Evolutionary conservation across 2,888 invertebrate species (phyloP), one percentile per base, ranked within the genome.

Genomic region (Melikaiella ostensackeni): DNA sequence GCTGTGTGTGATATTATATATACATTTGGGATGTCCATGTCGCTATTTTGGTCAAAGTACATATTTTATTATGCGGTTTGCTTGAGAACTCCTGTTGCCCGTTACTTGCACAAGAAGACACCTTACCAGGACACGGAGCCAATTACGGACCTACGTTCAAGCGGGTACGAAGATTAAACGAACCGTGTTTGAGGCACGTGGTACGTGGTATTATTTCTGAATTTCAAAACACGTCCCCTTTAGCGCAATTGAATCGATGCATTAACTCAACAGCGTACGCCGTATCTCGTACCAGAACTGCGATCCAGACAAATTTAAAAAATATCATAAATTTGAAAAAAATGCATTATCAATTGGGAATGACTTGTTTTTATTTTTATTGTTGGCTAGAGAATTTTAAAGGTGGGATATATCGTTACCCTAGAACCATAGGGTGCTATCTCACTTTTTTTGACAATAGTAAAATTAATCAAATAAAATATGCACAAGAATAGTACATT

Each of bases 111-210:
- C 27, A 59, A 64, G 35, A 66, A 76, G 59, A 75, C 75, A 74
- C 77, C 77, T 79, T 66, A 77, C 76, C 76, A 78, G 78, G 78
- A 79, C 74, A 38, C 75, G 79, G 76, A 80, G 80, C 80, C 80
- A 81, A 81, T 81, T 81, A 81, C 75, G 75, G 77, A 57, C 55
- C 57, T 42, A 57, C 38, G 50, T 35, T 35, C 42, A 61, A 74
- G 61, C 50, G 70, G 46, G 76, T 75, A 75, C 75, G 57, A 57
- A 75, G 64, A 76, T 62, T 77, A 81, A 80, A 79, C 79, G 78
- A 80, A 70, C 78, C 77, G 74, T 77, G 78, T 76, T 77, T 75
- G 75, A 70, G 81, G 78, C 81, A 82, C 79, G 81, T 80, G 80
- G 78, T 77, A 82, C 79, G 80, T 79, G 81, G 78, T 77, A 55